Base-by-base conservation (phyloP, 2,113 vertebrate species). In the Solea solea region DNA sequence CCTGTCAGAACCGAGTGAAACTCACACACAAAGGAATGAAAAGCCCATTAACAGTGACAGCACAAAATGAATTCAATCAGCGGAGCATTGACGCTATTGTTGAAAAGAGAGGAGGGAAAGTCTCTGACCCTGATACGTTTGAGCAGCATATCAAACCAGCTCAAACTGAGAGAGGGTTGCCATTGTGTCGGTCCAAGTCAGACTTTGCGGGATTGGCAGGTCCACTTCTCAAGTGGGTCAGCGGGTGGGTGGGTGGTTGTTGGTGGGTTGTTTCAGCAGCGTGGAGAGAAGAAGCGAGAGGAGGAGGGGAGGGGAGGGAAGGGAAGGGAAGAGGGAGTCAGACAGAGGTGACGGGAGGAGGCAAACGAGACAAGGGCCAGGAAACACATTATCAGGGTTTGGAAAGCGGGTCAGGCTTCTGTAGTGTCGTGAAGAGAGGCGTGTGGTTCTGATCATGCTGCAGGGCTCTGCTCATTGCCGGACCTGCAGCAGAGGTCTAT, bases 11-110 rank as follows among this genome's bases (percentile, higher is more conserved):
- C 27, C 25, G 28, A 74, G 16, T 63, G 57, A 63, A 81, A 86
- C 34, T 70, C 72, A 46, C 63, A 46, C 63, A 58, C 72, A 77
- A 73, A 74, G 57, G 74, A 80, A 84, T 25, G 61, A 76, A 78
- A 78, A 72, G 72, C 71, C 75, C 69, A 78, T 86, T 81, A 82
- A n/a, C 51, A 16, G 9, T 66, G 67, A 80, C 59, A 69, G n/a
- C 28, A 39, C 54, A 64, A 67, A 76, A 84, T 81, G 21, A 66
- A 86, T 86, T 75, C 76, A 78, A 86, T 79, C 55, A 62, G 76
- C 3, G 0, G 45, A 76, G 67, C 49, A 72, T 16, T 45, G 56
- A 70, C 7, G 57, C 68, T 65, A 7, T 48, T 55, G 57, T 53
- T 57, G 62, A 59, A 55, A 55, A 13, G 12, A 45, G 16, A 8